Evolutionary conservation across 2,113 vertebrate genomes (phyloP).

Genomic region (Bos taurus): ARS-UCD2.0 NC_037331.1:61719001-61719500

Average conservation of each 20-base stretch:
- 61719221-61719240: conserved; percentile 71
- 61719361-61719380: background rate
- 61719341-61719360: background rate
- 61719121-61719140: conserved; percentile 80
- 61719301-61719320: background rate
- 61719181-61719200: conserved; percentile 47
- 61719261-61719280: conserved; percentile 35
- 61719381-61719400: background rate
- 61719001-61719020: conserved; percentile 82
- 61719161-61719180: conserved; percentile 73
- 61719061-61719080: conserved; percentile 78
- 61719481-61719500: background rate
- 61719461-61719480: background rate
- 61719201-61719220: conserved; percentile 67
- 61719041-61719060: conserved; percentile 79
- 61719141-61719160: conserved; percentile 79
- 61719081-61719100: conserved; percentile 85
- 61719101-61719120: conserved; percentile 84
- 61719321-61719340: background rate
- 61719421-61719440: background rate
- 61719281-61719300: conserved; percentile 11
- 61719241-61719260: conserved; percentile 63
- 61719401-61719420: background rate
- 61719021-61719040: conserved; percentile 84
- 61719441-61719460: background rate